Evolutionary conservation across 2,113 vertebrate genomes (phyloP).

Genomic region (Sinosuthora webbiana): DNA sequence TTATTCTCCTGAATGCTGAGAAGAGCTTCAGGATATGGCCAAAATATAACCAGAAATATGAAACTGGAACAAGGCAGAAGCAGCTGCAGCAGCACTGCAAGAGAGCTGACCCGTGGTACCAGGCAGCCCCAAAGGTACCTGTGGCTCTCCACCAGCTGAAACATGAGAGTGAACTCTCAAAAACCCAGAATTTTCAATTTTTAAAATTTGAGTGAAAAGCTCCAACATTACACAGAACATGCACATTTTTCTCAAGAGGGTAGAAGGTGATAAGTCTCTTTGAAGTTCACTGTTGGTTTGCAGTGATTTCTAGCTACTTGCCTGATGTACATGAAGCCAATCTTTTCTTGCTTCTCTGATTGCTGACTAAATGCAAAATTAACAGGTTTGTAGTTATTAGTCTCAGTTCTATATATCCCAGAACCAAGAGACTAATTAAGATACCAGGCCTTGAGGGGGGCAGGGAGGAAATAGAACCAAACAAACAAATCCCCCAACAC

Average conservation of each 20-base stretch:
- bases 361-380: background rate
- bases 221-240: background rate
- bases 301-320: background rate
- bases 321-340: background rate
- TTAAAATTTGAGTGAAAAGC: background rate
- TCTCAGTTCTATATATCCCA: background rate
- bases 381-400: background rate
- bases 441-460: background rate
- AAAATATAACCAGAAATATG: background rate
- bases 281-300: background rate
- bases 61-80: background rate
- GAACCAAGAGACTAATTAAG: background rate
- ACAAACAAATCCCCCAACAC: background rate
- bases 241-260: background rate
- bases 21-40: background rate
- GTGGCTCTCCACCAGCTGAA: background rate
- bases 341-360: background rate
- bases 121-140: background rate
- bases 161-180: background rate
- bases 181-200: background rate
- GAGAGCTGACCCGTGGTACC: background rate
- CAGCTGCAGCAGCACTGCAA: background rate
- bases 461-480: fast-evolving
- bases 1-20: background rate
- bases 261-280: background rate